These are phyloP conservation scores for Leptosomus discolor DNA, from an alignment of 2,113 vertebrate genomes.

Conservation along the genomic window DNA sequence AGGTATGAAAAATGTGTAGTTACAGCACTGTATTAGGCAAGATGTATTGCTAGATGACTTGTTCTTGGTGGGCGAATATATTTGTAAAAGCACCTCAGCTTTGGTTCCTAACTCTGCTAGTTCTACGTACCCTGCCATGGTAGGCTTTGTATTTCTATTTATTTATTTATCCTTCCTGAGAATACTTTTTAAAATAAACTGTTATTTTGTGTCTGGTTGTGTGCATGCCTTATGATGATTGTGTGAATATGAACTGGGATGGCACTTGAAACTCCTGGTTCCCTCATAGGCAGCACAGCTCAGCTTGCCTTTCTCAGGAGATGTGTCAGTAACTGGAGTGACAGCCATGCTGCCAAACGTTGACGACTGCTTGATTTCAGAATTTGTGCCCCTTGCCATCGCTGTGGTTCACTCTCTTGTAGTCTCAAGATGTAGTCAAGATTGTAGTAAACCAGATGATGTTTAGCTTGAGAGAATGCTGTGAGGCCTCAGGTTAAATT, in stretches of 20 bases:
- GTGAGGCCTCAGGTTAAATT: neutral
- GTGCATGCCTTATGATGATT: neutral
- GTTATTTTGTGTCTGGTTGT: neutral
- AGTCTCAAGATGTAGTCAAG: too few species aligned
- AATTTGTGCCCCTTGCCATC: neutral
- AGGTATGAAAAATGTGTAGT: neutral
- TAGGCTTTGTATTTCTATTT: neutral
- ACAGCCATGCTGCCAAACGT: neutral
- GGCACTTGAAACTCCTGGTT: neutral
- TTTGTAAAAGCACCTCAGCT: neutral
- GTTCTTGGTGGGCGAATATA: fast-evolving
- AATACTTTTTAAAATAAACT: neutral
- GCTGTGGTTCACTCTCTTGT: neutral
- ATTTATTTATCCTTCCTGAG: neutral
- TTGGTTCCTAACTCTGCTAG: neutral
- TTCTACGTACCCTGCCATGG: neutral
- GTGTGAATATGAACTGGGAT: fast-evolving
- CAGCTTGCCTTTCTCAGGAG: neutral
- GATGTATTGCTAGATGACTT: neutral
- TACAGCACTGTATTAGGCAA: neutral
- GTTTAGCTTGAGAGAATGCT: neutral
- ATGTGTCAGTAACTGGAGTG: neutral
- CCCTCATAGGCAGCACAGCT: fast-evolving
- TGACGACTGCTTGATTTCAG: neutral
- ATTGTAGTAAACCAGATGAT: too few species aligned